phyloP scores from a whole-genome alignment of 2,113 vertebrate species.

The Montifringilla adamsi region DNA sequence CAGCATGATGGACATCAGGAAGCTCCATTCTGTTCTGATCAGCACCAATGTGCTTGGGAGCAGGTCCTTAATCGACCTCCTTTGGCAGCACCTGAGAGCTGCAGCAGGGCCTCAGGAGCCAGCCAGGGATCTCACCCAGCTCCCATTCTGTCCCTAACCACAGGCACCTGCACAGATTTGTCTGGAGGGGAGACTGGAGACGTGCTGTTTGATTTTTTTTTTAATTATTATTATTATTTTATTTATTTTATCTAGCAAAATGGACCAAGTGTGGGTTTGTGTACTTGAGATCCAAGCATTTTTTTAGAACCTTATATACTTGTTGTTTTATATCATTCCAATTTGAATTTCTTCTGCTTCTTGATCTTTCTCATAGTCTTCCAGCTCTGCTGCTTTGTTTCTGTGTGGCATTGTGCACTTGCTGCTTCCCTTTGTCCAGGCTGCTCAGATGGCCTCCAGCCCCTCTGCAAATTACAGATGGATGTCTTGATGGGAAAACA shows the following conservation, averaged over 20 bases:
- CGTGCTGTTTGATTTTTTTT: neutral
- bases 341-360: neutral
- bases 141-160: neutral
- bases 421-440: neutral
- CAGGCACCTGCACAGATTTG: neutral
- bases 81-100: neutral
- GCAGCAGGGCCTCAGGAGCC: neutral
- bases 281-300: neutral
- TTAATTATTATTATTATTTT: too few relatives aligned
- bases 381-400: neutral
- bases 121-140: neutral
- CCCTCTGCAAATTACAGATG: neutral
- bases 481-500: neutral
- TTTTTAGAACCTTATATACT: neutral
- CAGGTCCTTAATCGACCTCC: accelerated
- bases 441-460: neutral
- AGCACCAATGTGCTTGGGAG: neutral
- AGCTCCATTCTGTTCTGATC: neutral
- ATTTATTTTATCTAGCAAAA: neutral
- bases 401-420: neutral
- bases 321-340: neutral
- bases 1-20: neutral
- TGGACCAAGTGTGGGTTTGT: neutral
- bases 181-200: neutral
- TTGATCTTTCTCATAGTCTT: neutral